phyloP scores from a whole-genome alignment of 2,888 invertebrate genomes.

The Anthophora plumipes region DNA sequence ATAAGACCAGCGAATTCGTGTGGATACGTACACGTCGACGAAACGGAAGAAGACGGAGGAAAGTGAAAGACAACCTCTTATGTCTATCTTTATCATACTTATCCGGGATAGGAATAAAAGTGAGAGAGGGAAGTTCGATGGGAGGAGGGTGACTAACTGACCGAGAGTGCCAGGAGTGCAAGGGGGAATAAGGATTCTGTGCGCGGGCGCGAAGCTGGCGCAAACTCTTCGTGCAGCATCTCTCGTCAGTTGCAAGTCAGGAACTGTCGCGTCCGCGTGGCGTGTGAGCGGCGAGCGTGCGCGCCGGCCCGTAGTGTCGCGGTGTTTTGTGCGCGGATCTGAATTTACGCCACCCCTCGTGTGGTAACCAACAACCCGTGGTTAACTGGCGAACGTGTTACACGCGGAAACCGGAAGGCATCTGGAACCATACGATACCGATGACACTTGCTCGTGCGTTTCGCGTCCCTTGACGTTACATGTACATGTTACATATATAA shows the following conservation, averaged over 20 bases:
- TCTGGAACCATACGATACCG: not conserved
- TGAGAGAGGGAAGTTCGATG: conserved; percentile 7
- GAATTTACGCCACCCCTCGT: too few relatives aligned
- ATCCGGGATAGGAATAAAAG: not conserved
- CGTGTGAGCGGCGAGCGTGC: conserved; percentile 34
- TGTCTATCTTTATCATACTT: too few relatives aligned
- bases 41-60: conserved; percentile 43
- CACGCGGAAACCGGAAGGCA: not conserved
- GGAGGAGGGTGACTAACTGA: conserved; percentile 71
- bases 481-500: not conserved
- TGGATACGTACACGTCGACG: conserved; percentile 8
- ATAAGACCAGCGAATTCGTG: conserved; percentile 22
- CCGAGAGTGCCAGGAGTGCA: conserved; percentile 64
- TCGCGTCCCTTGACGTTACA: conserved; percentile 28
- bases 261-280: conserved; percentile 80
- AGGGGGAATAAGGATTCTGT: conserved; percentile 77
- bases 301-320: conserved; percentile 23
- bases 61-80: conserved; percentile 12
- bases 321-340: conserved; percentile 24
- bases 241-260: conserved; percentile 83
- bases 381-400: not conserved
- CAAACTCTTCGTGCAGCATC: conserved; percentile 83
- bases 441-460: conserved; percentile 47
- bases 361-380: too few relatives aligned
- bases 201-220: conserved; percentile 82